Conservation (phyloP, 2,797 vertebrate species). For the Anabacerthia variegaticeps region DNA sequence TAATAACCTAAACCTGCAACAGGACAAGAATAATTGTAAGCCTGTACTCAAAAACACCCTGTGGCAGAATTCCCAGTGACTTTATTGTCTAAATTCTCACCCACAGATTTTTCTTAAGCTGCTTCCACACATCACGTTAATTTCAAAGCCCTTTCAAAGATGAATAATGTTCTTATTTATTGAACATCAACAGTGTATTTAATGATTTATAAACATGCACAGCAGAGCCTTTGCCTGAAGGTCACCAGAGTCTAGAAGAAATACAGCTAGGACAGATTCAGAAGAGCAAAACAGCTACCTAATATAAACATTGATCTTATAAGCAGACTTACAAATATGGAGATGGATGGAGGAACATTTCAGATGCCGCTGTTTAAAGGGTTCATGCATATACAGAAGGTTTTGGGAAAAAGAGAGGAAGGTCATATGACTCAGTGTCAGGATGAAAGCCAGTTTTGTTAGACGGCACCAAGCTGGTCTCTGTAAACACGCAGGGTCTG, state of each 20-base stretch:
- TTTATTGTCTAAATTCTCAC: not conserved
- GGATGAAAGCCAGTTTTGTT: slow-evolving; percentile 24
- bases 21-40: not conserved
- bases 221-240: not conserved
- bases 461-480: not conserved
- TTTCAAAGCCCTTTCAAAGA: not conserved
- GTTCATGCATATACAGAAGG: not conserved
- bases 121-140: not conserved
- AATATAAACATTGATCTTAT: not conserved
- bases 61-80: not conserved
- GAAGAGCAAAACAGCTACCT: not conserved
- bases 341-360: not conserved
- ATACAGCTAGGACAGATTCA: not conserved
- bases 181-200: not conserved
- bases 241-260: not conserved
- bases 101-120: not conserved
- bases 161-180: not conserved
- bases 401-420: not conserved
- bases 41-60: not conserved
- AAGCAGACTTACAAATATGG: not conserved
- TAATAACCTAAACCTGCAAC: not conserved
- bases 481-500: not conserved
- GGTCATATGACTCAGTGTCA: not conserved
- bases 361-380: not conserved
- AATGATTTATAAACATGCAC: not conserved